phyloP scores from a whole-genome alignment of 2,888 invertebrate genomes.

The Pandemis cinnamomeana region DNA sequence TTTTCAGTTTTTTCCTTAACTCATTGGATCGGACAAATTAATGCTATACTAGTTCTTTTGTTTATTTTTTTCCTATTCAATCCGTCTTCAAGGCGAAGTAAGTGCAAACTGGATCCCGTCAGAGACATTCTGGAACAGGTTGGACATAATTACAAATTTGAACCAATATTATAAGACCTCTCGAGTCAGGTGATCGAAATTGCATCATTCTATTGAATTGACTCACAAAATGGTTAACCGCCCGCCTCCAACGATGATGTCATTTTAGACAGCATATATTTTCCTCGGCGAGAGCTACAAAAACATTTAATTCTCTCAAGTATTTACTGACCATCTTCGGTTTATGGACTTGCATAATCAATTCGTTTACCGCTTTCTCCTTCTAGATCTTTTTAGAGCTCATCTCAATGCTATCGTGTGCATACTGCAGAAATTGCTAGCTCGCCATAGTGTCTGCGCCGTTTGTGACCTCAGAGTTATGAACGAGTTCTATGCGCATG shows the following conservation, averaged over 20 bases:
- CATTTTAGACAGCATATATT: conserved; percentile 52
- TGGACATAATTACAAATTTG: conserved; percentile 12
- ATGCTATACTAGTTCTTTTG: not conserved
- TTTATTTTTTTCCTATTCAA: not conserved
- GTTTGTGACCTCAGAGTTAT: conserved; percentile 52
- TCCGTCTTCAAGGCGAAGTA: not conserved
- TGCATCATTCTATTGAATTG: conserved; percentile 45
- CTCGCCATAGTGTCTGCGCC: conserved; percentile 54
- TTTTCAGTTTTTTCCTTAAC: not conserved
- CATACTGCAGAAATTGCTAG: conserved; percentile 48
- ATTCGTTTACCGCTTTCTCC: conserved; percentile 14
- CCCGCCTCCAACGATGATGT: conserved; percentile 54
- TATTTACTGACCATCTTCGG: conserved; percentile 8
- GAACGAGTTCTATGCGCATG: conserved; percentile 64
- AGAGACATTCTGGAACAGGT: conserved; percentile 18
- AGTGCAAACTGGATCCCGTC: not conserved
- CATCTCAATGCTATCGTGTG: conserved; percentile 1
- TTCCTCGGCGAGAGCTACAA: conserved; percentile 23
- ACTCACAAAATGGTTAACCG: conserved; percentile 43
- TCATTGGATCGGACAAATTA: not conserved
- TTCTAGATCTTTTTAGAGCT: not conserved
- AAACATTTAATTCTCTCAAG: conserved; percentile 15
- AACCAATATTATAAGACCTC: conserved; percentile 24
- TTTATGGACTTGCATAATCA: conserved; percentile 8
- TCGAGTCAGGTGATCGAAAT: conserved; percentile 41